Base-by-base conservation (phyloP, 2,113 vertebrate species). In the Leptodactylus fuscus region DNA sequence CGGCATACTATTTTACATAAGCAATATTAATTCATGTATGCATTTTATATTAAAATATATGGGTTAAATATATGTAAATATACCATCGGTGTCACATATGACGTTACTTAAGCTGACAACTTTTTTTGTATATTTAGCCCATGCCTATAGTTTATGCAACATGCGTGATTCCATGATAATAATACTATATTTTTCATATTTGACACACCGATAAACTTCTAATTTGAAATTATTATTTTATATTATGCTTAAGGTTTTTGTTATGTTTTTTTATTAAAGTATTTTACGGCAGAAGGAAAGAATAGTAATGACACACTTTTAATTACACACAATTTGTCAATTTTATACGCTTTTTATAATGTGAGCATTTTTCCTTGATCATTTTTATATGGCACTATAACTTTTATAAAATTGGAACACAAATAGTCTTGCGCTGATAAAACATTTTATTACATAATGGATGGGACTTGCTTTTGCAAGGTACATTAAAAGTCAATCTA, bases 1-100 rank as follows among this genome's bases (percentile, higher is more conserved):
- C 91, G 88, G 87, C 91, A 88, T 92, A 93, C 92, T 88, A 91
- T 86, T 89, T 91, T 88, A 90, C 78, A 34, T 92, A 88, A 55
- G 41, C 41, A n/a, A n/a, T 41, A 41, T 41, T 8, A 5, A 41
- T 41, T 8, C 38, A 5, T 41, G 4, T 41, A 41, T 41, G 8
- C 38, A 41, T 41, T 9, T 41, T n/a, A n/a, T n/a, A n/a, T n/a
- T n/a, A n/a, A n/a, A 2, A 4, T 53, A 22, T 53, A 22, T 22
- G 16, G 51, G 51, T 22, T 60, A 10, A 27, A 27, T 60, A 60
- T 60, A 24, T 27, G n/a, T 10, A 60, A 60, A 22, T 55, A 55
- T 22, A 70, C 1, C 1, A 65, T n/a, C n/a, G n/a, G n/a, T n/a
- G n/a, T n/a, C n/a, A n/a, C n/a, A n/a, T n/a, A n/a, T 71, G 20